These are phyloP conservation scores for Cerastoderma edule DNA, from an alignment of 2,888 invertebrate species.

Conservation along the genomic window DNA sequence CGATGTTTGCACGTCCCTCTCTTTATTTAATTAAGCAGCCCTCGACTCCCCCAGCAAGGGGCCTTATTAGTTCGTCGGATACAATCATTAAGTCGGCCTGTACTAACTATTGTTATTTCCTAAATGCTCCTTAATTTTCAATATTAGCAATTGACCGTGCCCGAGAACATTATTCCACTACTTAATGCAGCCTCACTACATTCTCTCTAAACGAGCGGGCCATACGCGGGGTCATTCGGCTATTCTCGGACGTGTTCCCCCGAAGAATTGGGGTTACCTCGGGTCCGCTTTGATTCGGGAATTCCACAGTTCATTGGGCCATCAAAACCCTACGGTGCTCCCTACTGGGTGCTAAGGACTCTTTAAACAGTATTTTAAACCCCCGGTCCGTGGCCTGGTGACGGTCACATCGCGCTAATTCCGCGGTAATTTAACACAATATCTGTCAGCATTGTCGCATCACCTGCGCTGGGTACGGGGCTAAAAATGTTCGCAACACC, in stretches of 20 bases:
- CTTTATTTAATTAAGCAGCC: conserved; percentile 62
- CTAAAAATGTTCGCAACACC: conserved; percentile 37
- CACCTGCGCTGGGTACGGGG: conserved; percentile 46
- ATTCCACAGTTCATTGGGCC: conserved; percentile 26
- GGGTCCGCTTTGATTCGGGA: conserved; percentile 44
- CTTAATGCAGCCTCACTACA: conserved; percentile 40
- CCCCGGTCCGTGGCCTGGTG: not conserved
- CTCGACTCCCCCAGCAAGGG: conserved; percentile 57
- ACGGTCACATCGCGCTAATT: conserved; percentile 53
- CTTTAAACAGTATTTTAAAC: conserved; percentile 29
- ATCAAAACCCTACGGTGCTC: conserved; percentile 19
- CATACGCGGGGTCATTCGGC: conserved; percentile 31
- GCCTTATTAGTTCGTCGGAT: conserved; percentile 65
- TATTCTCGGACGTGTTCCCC: conserved; percentile 8
- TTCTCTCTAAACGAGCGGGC: conserved; percentile 38
- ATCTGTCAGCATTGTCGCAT: conserved; percentile 56
- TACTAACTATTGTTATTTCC: conserved; percentile 58
- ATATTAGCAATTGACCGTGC: conserved; percentile 65
- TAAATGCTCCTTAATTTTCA: conserved; percentile 48
- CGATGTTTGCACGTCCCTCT: conserved; percentile 46
- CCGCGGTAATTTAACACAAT: conserved; percentile 49
- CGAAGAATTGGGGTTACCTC: conserved; percentile 9
- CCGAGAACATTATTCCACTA: conserved; percentile 40
- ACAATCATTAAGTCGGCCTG: conserved; percentile 63
- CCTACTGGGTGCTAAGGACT: conserved; percentile 15